Conservation (phyloP, 2,888 invertebrate species). For the Drosophila recens region DNA sequence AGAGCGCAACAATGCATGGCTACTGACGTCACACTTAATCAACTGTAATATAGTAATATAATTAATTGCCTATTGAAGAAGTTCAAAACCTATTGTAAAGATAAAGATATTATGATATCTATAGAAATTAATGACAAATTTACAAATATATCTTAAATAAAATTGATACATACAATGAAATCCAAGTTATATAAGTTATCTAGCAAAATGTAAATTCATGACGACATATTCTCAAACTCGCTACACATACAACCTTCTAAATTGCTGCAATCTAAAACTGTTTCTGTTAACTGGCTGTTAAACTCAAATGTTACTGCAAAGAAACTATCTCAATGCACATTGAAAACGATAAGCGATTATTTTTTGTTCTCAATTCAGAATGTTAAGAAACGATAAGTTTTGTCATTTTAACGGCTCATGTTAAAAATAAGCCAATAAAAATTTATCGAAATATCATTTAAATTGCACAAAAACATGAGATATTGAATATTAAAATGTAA, state of each 20-base stretch:
- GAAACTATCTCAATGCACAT: background rate
- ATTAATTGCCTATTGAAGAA: too few relatives aligned
- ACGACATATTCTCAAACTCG: conserved; percentile 3
- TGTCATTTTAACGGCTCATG: conserved; percentile 4
- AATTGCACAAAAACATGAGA: background rate
- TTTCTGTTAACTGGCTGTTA: conserved; percentile 17
- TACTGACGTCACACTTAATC: background rate
- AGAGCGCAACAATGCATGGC: background rate
- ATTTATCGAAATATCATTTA: background rate
- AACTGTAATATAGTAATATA: too few relatives aligned
- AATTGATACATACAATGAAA: background rate
- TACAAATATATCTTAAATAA: too few relatives aligned
- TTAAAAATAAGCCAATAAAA: background rate
- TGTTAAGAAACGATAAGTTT: background rate
- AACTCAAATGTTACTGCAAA: conserved; percentile 1
- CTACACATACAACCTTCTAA: conserved; percentile 15
- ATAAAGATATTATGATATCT: too few relatives aligned
- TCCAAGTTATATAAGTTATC: background rate
- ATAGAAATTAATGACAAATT: too few relatives aligned
- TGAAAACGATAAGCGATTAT: background rate
- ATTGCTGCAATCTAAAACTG: background rate
- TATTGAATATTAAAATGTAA: background rate
- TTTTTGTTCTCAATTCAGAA: background rate
- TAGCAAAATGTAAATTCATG: background rate
- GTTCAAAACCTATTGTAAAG: too few relatives aligned